Conservation (phyloP, 2,888 invertebrate species). For the Lasioglossum villosulum region DNA sequence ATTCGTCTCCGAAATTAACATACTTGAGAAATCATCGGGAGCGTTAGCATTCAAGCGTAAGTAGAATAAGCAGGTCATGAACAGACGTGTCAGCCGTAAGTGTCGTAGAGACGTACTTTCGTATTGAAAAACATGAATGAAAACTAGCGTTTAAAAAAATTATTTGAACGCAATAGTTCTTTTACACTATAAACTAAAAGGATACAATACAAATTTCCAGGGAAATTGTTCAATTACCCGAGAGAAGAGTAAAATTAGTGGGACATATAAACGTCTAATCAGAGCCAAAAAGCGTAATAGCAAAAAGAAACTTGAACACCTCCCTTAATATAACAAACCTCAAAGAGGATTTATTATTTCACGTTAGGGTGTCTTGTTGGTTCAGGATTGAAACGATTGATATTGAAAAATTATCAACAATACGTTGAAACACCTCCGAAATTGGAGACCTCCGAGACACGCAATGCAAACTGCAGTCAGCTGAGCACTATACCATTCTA, state of each 20-base stretch:
- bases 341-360: neutral
- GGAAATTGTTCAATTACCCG: neutral
- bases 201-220: neutral
- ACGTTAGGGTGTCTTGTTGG: neutral
- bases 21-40: neutral
- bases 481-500: neutral
- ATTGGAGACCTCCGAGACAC: neutral
- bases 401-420: neutral
- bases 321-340: neutral
- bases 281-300: neutral
- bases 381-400: neutral
- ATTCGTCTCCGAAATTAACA: neutral
- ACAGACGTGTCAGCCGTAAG: neutral
- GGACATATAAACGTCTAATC: neutral
- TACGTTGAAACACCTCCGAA: too few species aligned
- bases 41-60: neutral
- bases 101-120: neutral
- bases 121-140: neutral
- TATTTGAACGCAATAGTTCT: neutral
- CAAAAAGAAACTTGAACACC: neutral
- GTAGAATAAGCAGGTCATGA: neutral
- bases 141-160: neutral
- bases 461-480: conserved; percentile 3
- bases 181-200: neutral
- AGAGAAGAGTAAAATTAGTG: neutral